A percentile compares a stretch with the other conserved stretches of the same genome.
Evolutionary conservation across 2,797 vertebrate genomes (phyloP).

Genomic region (Pygocentrus nattereri): DNA sequence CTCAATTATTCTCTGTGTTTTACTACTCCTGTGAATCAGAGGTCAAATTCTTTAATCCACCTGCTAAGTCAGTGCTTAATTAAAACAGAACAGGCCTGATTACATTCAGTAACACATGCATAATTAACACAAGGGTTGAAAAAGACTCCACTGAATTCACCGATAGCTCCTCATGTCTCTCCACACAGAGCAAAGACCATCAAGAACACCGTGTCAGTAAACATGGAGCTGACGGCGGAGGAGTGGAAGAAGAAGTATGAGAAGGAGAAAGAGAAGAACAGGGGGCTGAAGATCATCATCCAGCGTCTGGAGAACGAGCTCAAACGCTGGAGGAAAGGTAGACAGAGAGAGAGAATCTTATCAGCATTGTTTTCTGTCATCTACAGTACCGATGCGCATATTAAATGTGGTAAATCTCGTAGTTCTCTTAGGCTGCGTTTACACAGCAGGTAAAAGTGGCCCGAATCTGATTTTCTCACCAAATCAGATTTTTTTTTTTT

Average conservation of each 20-base stretch:
- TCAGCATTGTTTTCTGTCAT: background rate
- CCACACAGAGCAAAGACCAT: constrained; percentile 92
- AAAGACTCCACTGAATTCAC: no score
- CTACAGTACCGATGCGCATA: background rate
- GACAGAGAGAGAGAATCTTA: background rate
- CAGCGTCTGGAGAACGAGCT: constrained; percentile 78
- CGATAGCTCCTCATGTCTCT: background rate
- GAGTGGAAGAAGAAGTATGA: constrained; percentile 99
- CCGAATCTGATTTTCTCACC: no score
- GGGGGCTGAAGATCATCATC: constrained; percentile 67
- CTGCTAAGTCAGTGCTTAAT: background rate
- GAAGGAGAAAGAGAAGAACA: constrained; percentile 87
- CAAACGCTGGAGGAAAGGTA: constrained; percentile 80
- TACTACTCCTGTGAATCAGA: background rate
- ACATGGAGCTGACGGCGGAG: constrained; percentile 94
- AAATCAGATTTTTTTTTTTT: no score
- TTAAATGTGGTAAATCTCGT: no score
- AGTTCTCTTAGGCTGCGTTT: no score
- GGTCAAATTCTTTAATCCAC: background rate
- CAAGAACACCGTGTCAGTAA: constrained; percentile 96
- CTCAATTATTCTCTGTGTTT: background rate
- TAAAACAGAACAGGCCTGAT: background rate
- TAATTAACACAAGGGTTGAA: background rate
- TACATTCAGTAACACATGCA: background rate
- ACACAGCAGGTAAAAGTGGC: no score